Evolutionary conservation across 2,113 vertebrate species (phyloP).

Genomic region (Phylloscopus whistleri): DNA sequence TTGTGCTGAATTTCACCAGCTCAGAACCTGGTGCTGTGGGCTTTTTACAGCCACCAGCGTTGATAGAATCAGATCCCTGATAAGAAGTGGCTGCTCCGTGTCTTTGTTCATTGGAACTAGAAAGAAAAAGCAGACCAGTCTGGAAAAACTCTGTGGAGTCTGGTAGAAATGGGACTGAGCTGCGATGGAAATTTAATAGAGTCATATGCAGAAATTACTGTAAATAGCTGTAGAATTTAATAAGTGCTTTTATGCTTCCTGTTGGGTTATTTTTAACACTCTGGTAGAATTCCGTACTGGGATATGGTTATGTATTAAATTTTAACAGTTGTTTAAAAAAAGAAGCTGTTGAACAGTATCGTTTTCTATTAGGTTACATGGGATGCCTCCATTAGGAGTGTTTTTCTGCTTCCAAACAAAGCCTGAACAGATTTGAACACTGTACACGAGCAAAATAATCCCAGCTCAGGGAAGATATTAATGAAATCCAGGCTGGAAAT

Average conservation of each 20-base stretch:
- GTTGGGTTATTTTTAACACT: slow-evolving; percentile 62
- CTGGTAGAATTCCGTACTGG: background rate
- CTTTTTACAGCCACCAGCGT: background rate
- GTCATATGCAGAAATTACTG: slow-evolving; percentile 46
- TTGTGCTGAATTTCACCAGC: background rate
- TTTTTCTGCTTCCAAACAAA: slow-evolving; percentile 48
- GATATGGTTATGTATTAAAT: slow-evolving; percentile 31
- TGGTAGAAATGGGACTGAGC: background rate
- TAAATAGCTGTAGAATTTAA: slow-evolving; percentile 61
- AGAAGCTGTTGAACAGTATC: background rate
- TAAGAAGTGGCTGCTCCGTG: background rate
- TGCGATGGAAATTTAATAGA: slow-evolving; percentile 40
- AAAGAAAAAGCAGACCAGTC: background rate
- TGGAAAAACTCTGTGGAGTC: slow-evolving; percentile 10
- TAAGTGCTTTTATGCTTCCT: slow-evolving; percentile 59
- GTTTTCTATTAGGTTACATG: background rate
- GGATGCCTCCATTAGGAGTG: background rate
- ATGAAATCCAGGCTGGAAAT: slow-evolving; percentile 46
- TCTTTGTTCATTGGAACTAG: background rate
- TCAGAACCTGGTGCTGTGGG: background rate
- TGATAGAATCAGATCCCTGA: background rate
- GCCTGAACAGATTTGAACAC: background rate
- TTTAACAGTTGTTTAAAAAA: slow-evolving; percentile 18
- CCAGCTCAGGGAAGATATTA: slow-evolving; percentile 12
- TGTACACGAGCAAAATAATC: slow-evolving; percentile 16